Evolutionary conservation across 2,113 vertebrate species (phyloP).

Genomic region (Picathartes gymnocephalus): DNA sequence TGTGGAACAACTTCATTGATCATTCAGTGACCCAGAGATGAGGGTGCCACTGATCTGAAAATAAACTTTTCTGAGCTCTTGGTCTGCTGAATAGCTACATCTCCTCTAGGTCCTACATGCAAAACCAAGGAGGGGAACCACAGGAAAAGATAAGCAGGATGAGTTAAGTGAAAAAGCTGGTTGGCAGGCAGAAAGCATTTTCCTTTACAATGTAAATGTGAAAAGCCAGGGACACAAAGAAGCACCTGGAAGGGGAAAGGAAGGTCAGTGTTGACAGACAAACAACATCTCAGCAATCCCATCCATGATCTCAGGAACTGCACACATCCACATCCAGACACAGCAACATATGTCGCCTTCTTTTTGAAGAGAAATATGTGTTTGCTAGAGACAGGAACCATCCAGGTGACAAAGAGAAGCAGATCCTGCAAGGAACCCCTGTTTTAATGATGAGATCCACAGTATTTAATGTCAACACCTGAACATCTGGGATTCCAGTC

Average conservation of each 20-base stretch:
- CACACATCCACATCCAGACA: neutral
- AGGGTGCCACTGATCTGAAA: neutral
- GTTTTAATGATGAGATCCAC: neutral
- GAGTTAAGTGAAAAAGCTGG: neutral
- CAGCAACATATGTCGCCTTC: neutral
- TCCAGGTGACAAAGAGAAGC: neutral
- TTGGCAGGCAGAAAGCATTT: neutral
- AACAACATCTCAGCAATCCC: neutral
- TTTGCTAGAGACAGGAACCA: neutral
- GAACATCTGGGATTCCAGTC: neutral
- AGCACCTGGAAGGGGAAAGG: neutral
- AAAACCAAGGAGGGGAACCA: neutral
- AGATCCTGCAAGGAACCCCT: neutral
- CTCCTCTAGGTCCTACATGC: neutral
- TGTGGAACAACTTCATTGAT: neutral
- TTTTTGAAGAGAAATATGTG: neutral
- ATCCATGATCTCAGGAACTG: neutral
- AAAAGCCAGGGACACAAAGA: neutral
- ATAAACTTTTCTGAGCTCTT: neutral
- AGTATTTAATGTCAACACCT: neutral
- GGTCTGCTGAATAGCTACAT: neutral
- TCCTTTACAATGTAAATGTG: neutral
- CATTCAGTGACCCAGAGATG: neutral
- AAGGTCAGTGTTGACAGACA: neutral
- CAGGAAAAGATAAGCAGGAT: neutral